These are phyloP conservation scores for Enteromius paludinosus DNA, from an alignment of 2,797 vertebrate species.

Conservation along the genomic window DNA sequence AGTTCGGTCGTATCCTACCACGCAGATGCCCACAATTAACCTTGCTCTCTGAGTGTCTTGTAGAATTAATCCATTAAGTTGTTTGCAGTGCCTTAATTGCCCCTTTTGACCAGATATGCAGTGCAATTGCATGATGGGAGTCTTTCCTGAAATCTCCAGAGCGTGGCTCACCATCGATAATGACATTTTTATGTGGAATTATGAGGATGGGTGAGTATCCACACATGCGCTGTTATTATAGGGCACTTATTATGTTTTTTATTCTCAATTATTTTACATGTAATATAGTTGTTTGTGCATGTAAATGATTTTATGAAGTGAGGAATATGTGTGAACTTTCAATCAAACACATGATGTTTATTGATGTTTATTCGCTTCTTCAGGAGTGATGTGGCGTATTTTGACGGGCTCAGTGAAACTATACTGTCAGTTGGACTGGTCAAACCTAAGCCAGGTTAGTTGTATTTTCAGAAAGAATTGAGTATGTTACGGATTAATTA, in stretches of 20 bases:
- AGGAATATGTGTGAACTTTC: background rate
- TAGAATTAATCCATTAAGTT: background rate
- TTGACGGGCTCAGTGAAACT: conserved; percentile 97
- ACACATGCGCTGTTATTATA: background rate
- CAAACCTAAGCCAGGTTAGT: conserved; percentile 93
- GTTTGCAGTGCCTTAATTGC: conserved; percentile 11
- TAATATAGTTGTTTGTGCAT: background rate
- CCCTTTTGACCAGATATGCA: conserved; percentile 89
- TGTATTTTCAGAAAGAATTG: too few relatives aligned
- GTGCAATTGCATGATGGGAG: conserved; percentile 99
- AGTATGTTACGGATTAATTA: too few relatives aligned
- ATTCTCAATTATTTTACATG: background rate
- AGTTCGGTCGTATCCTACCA: conserved; percentile 97
- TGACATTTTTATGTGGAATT: conserved; percentile 99
- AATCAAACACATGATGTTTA: background rate
- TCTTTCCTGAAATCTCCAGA: conserved; percentile 93
- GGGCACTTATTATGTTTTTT: background rate
- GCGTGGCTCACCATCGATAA: conserved; percentile 98
- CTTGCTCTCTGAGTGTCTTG: background rate
- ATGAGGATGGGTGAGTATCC: conserved; percentile 92
- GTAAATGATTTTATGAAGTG: too few relatives aligned
- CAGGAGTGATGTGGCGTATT: conserved; percentile 94
- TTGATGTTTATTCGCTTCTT: background rate
- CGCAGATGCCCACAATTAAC: too few relatives aligned
- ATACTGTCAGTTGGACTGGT: conserved; percentile 95